Conservation (phyloP, 2,113 vertebrate genomes). For the Alectura lathami region DNA sequence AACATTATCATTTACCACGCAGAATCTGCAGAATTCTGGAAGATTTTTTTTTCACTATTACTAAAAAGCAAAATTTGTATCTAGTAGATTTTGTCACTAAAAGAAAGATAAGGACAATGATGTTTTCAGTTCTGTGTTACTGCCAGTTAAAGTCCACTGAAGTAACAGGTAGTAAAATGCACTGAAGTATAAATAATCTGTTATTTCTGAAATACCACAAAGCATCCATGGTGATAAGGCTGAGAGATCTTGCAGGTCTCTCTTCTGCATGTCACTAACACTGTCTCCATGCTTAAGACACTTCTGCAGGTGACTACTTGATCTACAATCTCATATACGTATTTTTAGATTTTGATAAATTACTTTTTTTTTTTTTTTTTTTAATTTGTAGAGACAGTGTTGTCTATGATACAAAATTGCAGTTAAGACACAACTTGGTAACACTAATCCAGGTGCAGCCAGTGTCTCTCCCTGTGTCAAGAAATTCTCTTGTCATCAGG, state of each 20-base stretch:
- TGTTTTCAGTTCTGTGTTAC: background rate
- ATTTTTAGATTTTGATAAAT: background rate
- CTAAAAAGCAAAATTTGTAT: constrained; percentile 22
- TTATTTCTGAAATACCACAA: background rate
- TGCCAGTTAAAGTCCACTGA: constrained; percentile 10
- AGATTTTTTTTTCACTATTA: background rate
- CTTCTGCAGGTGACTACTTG: background rate
- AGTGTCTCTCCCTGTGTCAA: background rate
- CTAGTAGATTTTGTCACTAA: constrained; percentile 6
- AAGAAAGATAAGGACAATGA: background rate
- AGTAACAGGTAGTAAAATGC: constrained; percentile 30
- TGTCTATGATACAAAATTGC: background rate
- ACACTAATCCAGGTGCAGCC: background rate
- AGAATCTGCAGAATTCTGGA: constrained; percentile 7
- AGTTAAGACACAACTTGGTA: background rate
- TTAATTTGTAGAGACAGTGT: background rate
- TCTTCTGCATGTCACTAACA: background rate
- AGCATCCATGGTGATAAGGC: background rate
- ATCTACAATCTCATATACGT: background rate
- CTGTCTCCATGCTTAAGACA: background rate
- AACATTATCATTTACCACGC: background rate
- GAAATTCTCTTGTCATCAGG: background rate
- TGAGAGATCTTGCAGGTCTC: background rate
- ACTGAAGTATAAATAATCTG: background rate
- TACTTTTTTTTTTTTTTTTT: background rate